These are phyloP conservation scores for Dynastes tityus DNA, from an alignment of 2,888 invertebrate species.

Conservation along the genomic window DNA sequence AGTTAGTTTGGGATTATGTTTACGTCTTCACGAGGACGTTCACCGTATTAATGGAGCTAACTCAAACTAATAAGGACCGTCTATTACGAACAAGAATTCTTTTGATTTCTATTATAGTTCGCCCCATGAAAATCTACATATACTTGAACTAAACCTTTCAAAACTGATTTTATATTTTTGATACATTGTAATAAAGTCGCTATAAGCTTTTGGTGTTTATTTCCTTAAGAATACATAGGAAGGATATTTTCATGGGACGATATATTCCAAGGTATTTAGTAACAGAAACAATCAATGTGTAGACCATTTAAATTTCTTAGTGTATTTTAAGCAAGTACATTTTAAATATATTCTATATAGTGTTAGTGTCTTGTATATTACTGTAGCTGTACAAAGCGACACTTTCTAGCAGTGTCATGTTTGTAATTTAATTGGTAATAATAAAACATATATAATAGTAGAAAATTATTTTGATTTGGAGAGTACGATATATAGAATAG, in stretches of 20 bases:
- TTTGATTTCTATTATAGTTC: slow-evolving; percentile 15
- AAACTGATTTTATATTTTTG: slow-evolving; percentile 59
- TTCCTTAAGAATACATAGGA: slow-evolving; percentile 47
- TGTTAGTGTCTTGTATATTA: slow-evolving; percentile 61
- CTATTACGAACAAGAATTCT: neutral
- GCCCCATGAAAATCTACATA: slow-evolving; percentile 51
- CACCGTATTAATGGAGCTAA: neutral
- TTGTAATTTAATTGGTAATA: slow-evolving; percentile 63
- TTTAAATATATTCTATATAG: slow-evolving; percentile 54
- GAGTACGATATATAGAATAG: neutral
- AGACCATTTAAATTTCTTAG: slow-evolving; percentile 56
- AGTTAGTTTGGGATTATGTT: neutral
- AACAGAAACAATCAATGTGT: slow-evolving; percentile 61
- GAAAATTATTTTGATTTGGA: neutral
- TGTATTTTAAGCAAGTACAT: slow-evolving; percentile 51
- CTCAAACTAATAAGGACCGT: neutral
- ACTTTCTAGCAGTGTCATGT: slow-evolving; percentile 59
- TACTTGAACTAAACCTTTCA: slow-evolving; percentile 53
- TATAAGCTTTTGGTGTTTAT: slow-evolving; percentile 54
- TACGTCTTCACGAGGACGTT: neutral
- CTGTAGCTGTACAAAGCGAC: slow-evolving; percentile 62
- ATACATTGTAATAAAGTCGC: slow-evolving; percentile 55
- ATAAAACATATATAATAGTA: slow-evolving; percentile 57
- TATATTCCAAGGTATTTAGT: slow-evolving; percentile 22
- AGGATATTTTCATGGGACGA: slow-evolving; percentile 29